A percentile compares a stretch with the other conserved stretches of the same genome.
Evolutionary conservation across 2,797 vertebrate genomes (phyloP).

Genomic region (Podargus strigoides): DNA sequence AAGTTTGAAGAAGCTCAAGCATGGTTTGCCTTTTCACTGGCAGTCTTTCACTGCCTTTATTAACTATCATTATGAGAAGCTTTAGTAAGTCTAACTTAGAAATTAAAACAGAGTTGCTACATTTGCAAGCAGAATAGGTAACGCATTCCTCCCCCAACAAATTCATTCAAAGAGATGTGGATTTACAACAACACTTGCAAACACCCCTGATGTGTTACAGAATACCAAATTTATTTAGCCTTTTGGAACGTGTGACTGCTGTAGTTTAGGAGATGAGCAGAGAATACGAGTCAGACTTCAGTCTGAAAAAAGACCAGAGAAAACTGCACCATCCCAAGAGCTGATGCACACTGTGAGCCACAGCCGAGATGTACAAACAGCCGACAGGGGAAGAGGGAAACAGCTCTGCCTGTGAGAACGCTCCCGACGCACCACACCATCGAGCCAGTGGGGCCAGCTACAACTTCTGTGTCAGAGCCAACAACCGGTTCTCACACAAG

Average conservation of each 20-base stretch:
- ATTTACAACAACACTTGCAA: not conserved
- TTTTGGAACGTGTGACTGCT: not conserved
- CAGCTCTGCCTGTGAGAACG: accelerated
- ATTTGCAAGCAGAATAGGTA: not conserved
- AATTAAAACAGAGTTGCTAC: not conserved
- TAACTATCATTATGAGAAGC: not conserved
- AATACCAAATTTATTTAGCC: not conserved
- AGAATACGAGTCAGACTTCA: not conserved
- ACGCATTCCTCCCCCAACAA: not conserved
- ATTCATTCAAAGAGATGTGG: not conserved
- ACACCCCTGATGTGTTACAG: not conserved
- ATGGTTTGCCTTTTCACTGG: not conserved
- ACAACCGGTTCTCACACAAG: not conserved
- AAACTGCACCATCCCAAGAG: too few relatives aligned
- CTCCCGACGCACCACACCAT: accelerated
- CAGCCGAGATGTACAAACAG: not conserved
- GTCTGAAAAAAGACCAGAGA: not conserved
- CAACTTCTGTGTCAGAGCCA: not conserved
- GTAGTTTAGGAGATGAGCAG: not conserved
- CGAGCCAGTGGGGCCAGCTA: accelerated
- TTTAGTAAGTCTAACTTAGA: not conserved
- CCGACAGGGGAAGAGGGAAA: accelerated
- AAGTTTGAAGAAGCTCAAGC: not conserved
- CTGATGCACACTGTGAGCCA: not conserved
- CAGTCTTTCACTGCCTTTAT: not conserved